Percentiles rank a stretch among this genome's conserved stretches.
These are phyloP conservation scores for Lymantria monacha DNA, from an alignment of 2,888 invertebrate genomes.

Conservation along the genomic window DNA sequence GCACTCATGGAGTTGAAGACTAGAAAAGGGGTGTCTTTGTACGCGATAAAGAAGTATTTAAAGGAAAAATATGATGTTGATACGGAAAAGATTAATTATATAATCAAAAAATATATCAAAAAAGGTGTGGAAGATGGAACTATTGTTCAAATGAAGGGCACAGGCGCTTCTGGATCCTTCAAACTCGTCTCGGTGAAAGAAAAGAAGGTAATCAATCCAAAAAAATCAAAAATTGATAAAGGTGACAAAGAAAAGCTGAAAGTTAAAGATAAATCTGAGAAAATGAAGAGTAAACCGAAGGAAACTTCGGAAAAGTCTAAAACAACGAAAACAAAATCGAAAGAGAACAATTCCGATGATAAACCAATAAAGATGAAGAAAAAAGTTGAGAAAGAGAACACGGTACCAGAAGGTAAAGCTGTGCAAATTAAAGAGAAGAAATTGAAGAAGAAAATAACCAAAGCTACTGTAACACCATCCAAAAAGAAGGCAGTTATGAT, in stretches of 20 bases:
- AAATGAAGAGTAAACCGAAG: constrained; percentile 21
- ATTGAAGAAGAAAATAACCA: constrained; percentile 24
- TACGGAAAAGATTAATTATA: constrained; percentile 49
- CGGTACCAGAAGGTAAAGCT: constrained; percentile 16
- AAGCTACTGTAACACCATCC: constrained; percentile 39
- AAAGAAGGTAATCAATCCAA: constrained; percentile 20
- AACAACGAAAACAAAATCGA: constrained; percentile 16
- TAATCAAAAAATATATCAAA: constrained; percentile 63
- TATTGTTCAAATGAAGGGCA: constrained; percentile 59
- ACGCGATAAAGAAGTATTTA: constrained; percentile 67
- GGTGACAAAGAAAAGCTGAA: constrained; percentile 28
- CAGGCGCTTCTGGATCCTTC: constrained; percentile 66
- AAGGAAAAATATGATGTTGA: constrained; percentile 53
- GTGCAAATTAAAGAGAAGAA: constrained; percentile 16
- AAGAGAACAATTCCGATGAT: constrained; percentile 13
- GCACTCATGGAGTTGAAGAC: constrained; percentile 52
- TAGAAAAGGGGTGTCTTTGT: constrained; percentile 63
- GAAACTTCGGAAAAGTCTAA: constrained; percentile 19
- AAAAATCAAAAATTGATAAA: constrained; percentile 23
- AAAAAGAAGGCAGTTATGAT: constrained; percentile 51
- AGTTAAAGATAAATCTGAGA: constrained; percentile 19
- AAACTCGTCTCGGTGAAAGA: constrained; percentile 48
- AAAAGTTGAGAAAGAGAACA: constrained; percentile 10
- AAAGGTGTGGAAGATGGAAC: constrained; percentile 55
- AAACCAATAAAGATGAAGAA: constrained; percentile 8